A percentile compares a stretch with the other conserved stretches of the same genome.
phyloP scores from a whole-genome alignment of 2,797 vertebrate genomes.

The Todus mexicanus region DNA sequence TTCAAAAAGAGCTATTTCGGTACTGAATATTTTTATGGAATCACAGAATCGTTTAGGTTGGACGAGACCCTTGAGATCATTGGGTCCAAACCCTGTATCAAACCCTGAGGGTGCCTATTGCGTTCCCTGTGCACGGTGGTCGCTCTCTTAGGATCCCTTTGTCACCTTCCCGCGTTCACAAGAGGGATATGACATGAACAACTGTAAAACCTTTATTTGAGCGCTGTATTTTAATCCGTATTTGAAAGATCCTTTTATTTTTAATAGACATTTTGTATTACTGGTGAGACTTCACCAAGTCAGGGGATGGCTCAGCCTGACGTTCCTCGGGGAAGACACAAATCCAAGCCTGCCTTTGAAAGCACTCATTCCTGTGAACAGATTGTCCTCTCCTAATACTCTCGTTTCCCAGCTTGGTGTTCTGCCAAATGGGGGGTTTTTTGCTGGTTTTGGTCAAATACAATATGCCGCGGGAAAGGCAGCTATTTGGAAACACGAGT shows the following conservation, averaged over 20 bases:
- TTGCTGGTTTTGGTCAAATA: conserved; percentile 69
- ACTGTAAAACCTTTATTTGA: not conserved
- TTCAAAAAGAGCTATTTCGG: not conserved
- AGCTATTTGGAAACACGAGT: conserved; percentile 70
- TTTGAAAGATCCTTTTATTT: not conserved
- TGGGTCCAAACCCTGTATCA: not conserved
- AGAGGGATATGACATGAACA: not conserved
- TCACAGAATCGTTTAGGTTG: not conserved
- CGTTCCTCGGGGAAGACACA: conserved; percentile 23
- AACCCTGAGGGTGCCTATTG: not conserved
- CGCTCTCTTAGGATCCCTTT: not conserved
- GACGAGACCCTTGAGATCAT: not conserved
- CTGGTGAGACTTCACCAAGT: not conserved
- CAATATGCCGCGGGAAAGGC: conserved; percentile 72
- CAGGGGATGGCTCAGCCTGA: conserved; percentile 21
- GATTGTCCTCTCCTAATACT: conserved; percentile 59
- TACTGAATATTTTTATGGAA: not conserved
- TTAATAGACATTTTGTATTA: no score
- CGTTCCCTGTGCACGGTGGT: not conserved
- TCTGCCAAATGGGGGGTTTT: conserved; percentile 67
- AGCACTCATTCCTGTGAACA: conserved; percentile 56
- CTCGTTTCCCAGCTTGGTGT: conserved; percentile 70
- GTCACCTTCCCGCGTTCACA: not conserved
- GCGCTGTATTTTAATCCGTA: not conserved
- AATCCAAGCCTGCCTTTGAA: conserved; percentile 28